A percentile compares a stretch with the other conserved stretches of the same genome.
Conservation (phyloP, 2,113 vertebrate species). For the Triplophysa tibetana region DNA sequence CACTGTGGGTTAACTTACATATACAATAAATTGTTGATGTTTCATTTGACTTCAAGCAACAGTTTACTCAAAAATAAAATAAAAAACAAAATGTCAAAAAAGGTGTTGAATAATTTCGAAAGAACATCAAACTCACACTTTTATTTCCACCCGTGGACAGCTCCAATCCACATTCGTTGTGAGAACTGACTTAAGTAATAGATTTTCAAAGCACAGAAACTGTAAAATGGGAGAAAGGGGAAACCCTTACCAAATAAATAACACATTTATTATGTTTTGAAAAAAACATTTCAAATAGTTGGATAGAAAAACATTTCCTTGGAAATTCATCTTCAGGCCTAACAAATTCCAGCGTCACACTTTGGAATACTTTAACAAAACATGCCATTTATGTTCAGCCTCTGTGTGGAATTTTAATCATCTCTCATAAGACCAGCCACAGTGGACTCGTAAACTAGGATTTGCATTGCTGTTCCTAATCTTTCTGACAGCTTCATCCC, state of each 20-base stretch:
- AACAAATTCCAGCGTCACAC: background rate
- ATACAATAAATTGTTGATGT: background rate
- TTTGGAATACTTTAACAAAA: background rate
- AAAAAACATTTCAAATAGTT: background rate
- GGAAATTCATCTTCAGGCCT: background rate
- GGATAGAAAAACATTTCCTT: background rate
- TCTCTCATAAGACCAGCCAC: background rate
- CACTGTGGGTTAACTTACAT: background rate
- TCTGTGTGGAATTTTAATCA: background rate
- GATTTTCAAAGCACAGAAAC: background rate
- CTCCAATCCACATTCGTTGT: background rate
- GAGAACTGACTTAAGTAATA: background rate
- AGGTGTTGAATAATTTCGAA: too few relatives aligned
- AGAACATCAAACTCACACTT: background rate
- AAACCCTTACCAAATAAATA: background rate
- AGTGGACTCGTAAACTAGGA: slow-evolving; percentile 12
- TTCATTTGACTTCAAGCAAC: background rate
- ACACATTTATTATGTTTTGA: background rate
- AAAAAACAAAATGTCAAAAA: too few relatives aligned
- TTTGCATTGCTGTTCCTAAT: background rate
- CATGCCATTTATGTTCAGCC: background rate
- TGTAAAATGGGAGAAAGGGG: background rate
- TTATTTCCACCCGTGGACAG: background rate
- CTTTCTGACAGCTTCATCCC: slow-evolving; percentile 28
- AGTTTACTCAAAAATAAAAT: background rate